Base-by-base conservation (phyloP, 30 jellyfish, hydroid and myxozoan genomes). In the Turritopsis dohrnii region DNA sequence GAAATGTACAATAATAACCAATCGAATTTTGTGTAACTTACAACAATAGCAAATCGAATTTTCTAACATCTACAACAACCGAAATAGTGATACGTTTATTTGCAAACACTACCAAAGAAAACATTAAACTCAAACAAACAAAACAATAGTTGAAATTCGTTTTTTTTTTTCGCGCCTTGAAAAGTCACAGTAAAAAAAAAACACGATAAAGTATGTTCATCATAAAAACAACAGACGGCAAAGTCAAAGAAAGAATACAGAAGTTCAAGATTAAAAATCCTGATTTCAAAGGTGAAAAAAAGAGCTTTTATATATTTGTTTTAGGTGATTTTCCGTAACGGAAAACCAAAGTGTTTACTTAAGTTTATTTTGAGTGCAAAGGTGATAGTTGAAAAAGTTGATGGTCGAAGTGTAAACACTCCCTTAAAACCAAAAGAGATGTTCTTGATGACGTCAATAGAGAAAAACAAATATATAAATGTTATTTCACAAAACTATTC, bases 311-410 rank as follows among this genome's bases (percentile, higher is more conserved):
- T 41, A 3, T 41, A 3, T 41, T 41, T 41, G 60, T 41, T 41
- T 41, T 5, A 7, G 30, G 77, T 17, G 31, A 27, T 69, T 69
- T 69, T 69, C 77, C 77, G 28, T 69, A n/a, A 69, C 77, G 77
- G 77, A 69, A 69, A 27, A 1, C 77, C 77, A 69, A 8, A n/a
- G 77, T 69, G 77, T 69, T 69, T 69, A 19, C 19, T 69, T 69
- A n/a, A n/a, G 31, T 69, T 69, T 69, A 69, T 69, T 69, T 69
- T 69, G 22, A 69, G 77, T n/a, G 30, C 77, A 19, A n/a, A 41
- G 60, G 60, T 41, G 60, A 41, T 41, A 41, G 60, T 3, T 41
- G 60, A 41, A 41, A n/a, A 41, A 41, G 60, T 41, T 41, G 60
- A 41, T 41, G 13, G 60, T 41, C 60, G 9, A 41, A 41, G 60